These are phyloP conservation scores for Sakesphorus luctuosus DNA, from an alignment of 2,113 vertebrate species.

Conservation along the genomic window DNA sequence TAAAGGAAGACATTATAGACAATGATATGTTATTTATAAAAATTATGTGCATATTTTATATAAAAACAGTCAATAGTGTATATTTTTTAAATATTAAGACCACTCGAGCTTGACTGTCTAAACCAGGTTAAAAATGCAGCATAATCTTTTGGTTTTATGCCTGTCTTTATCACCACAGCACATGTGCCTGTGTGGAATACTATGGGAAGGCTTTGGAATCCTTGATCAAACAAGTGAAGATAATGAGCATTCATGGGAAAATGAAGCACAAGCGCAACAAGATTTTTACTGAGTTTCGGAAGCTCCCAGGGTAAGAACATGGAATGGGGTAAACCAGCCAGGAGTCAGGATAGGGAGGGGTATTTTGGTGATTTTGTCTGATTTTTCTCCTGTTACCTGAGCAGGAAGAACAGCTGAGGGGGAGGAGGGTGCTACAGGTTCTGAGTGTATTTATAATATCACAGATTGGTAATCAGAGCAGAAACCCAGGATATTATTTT, in stretches of 20 bases:
- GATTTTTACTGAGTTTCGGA: slow-evolving; percentile 89
- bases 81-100: background rate
- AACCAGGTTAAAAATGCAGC: background rate
- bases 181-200: slow-evolving; percentile 95
- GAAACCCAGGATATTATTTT: background rate
- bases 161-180: slow-evolving; percentile 71
- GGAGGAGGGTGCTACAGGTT: background rate
- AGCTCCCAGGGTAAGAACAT: slow-evolving; percentile 80
- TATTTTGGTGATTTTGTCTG: background rate
- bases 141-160: background rate
- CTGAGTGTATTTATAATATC: background rate
- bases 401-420: background rate
- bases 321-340: background rate
- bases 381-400: fast-evolving
- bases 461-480: background rate
- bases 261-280: slow-evolving; percentile 94
- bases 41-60: background rate
- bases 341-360: background rate
- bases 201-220: slow-evolving; percentile 89
- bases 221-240: slow-evolving; percentile 81
- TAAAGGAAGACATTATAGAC: background rate
- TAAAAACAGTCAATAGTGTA: background rate
- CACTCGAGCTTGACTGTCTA: background rate
- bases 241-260: slow-evolving; percentile 93
- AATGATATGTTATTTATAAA: background rate